Percentiles rank a stretch among this genome's conserved stretches.
Conservation (phyloP, 1,140 invertebrate genomes). For the Trissolcus basalis region DNA sequence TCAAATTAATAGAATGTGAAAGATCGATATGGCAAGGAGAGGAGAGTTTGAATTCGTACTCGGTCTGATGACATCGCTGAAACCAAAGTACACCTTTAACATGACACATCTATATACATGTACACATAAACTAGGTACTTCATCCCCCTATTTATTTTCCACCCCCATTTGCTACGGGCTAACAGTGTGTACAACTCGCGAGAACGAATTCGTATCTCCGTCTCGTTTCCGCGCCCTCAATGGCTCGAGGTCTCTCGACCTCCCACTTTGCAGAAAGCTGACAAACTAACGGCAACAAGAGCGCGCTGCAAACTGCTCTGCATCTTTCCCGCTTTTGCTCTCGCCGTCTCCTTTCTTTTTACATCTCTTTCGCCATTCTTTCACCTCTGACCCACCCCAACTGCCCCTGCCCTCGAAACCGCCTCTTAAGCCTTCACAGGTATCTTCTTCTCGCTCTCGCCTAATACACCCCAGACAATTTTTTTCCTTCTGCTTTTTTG, state of each 20-base stretch:
- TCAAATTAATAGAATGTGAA: constrained; percentile 60
- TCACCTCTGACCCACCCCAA: constrained; percentile 20
- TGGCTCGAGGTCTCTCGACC: constrained; percentile 58
- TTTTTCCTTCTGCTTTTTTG: constrained; percentile 54
- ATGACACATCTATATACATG: constrained; percentile 34
- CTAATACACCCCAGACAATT: constrained; percentile 41
- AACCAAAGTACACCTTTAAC: constrained; percentile 61
- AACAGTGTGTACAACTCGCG: constrained; percentile 55
- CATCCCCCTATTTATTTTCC: constrained; percentile 59
- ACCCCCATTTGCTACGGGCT: constrained; percentile 57
- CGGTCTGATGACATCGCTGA: constrained; percentile 54
- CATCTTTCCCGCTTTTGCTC: constrained; percentile 23
- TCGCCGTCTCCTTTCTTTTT: constrained; percentile 12
- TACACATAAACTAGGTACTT: constrained; percentile 57
- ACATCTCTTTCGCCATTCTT: constrained; percentile 32
- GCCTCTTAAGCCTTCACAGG: constrained; percentile 36
- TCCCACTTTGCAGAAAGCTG: constrained; percentile 57
- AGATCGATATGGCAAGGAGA: constrained; percentile 60
- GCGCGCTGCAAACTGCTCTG: constrained; percentile 44
- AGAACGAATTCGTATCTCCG: constrained; percentile 54
- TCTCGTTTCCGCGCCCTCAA: constrained; percentile 56
- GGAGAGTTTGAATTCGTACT: constrained; percentile 55
- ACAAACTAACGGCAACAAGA: constrained; percentile 58
- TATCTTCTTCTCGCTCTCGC: constrained; percentile 47
- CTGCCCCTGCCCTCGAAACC: constrained; percentile 23